These are phyloP conservation scores for Catharus ustulatus DNA, from an alignment of 2,797 vertebrate genomes.

Conservation along the genomic window DNA sequence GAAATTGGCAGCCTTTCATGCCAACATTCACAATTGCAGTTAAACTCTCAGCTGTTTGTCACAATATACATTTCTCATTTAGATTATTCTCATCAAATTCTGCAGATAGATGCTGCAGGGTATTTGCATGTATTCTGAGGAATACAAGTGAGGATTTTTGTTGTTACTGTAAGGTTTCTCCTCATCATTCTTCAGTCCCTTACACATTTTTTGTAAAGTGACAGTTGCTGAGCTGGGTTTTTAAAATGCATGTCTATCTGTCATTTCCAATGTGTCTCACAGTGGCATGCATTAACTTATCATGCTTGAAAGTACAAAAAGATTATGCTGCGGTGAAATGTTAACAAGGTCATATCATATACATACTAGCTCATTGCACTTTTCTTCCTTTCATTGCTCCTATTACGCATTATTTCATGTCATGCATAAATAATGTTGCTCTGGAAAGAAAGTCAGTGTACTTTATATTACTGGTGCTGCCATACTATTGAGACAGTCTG, in stretches of 20 bases:
- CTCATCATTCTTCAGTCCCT: neutral
- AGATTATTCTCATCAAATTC: conserved; percentile 1
- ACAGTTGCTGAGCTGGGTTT: conserved; percentile 14
- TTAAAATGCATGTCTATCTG: conserved; percentile 48
- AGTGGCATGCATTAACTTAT: conserved; percentile 34
- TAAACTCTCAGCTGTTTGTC: neutral
- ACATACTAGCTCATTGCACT: conserved; percentile 45
- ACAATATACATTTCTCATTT: neutral
- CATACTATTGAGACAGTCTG: neutral
- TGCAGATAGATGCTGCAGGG: neutral
- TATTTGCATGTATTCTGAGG: neutral
- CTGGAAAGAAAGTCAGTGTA: conserved; percentile 13
- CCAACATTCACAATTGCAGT: neutral
- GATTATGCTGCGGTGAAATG: conserved; percentile 37
- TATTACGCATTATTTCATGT: conserved; percentile 52
- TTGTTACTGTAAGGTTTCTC: neutral
- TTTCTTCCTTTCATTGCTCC: conserved; percentile 57
- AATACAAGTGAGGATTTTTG: neutral
- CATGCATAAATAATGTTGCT: conserved; percentile 64
- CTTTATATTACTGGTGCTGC: conserved; percentile 16
- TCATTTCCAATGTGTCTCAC: conserved; percentile 19
- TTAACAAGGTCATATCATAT: conserved; percentile 67
- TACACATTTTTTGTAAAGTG: neutral
- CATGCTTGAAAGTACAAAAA: conserved; percentile 54
- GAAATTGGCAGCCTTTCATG: neutral